A percentile compares a stretch with the other conserved stretches of the same genome.
Evolutionary conservation across 2,797 vertebrate genomes (phyloP).

Genomic region (Lutjanus campechanus): DNA sequence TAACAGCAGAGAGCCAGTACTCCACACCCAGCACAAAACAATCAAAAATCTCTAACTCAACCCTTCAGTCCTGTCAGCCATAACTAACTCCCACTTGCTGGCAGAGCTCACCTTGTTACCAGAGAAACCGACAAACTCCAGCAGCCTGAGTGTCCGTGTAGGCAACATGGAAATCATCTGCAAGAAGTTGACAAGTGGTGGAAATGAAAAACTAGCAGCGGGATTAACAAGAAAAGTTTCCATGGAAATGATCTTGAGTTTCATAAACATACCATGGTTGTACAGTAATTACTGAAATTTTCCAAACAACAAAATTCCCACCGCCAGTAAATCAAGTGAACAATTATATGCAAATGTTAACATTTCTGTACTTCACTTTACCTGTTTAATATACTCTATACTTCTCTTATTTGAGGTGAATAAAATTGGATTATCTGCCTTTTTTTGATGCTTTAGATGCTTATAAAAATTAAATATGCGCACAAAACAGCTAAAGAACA

Average conservation of each 20-base stretch:
- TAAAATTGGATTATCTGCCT: too few species aligned
- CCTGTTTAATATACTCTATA: neutral
- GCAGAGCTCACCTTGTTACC: conserved; percentile 93
- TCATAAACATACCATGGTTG: neutral
- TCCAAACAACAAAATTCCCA: neutral
- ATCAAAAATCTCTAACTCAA: neutral
- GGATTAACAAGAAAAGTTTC: neutral
- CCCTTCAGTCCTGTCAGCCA: neutral
- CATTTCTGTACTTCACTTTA: neutral
- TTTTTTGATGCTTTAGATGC: neutral
- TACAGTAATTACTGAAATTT: neutral
- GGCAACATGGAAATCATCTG: conserved; percentile 98
- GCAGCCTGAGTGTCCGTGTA: conserved; percentile 91
- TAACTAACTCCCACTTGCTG: neutral
- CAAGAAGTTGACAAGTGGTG: conserved; percentile 33
- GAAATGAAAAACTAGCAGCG: neutral
- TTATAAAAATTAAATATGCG: neutral
- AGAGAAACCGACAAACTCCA: conserved; percentile 98
- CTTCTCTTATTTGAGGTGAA: neutral
- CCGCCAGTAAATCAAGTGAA: neutral
- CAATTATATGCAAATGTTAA: neutral
- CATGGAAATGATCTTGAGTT: neutral
- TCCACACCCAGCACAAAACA: neutral
- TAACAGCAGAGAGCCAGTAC: neutral
- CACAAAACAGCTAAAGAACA: neutral